These are phyloP conservation scores for Tadarida brasiliensis DNA, from an alignment of 2,797 vertebrate species.

Conservation along the genomic window DNA sequence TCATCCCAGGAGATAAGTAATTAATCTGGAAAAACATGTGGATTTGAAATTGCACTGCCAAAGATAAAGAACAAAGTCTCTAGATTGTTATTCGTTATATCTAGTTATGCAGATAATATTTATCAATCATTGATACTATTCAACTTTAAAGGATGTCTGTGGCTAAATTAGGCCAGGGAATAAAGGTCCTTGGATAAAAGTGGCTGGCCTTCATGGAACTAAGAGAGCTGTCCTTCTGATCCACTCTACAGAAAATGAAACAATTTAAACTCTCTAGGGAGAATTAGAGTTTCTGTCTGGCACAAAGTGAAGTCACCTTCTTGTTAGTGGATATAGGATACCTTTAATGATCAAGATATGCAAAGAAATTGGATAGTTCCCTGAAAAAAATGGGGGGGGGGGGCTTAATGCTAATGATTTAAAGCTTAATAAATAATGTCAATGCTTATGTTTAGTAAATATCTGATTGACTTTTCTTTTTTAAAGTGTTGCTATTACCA, in stretches of 20 bases:
- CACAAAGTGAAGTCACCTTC: slow-evolving; percentile 43
- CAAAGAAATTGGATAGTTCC: slow-evolving; percentile 59
- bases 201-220: slow-evolving; percentile 35
- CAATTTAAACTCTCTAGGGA: slow-evolving; percentile 59
- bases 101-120: slow-evolving; percentile 42
- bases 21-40: slow-evolving; percentile 55
- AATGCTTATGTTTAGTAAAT: slow-evolving; percentile 22
- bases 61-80: slow-evolving; percentile 37
- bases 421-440: slow-evolving; percentile 43
- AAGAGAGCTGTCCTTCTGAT: slow-evolving; percentile 33
- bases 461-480: slow-evolving; percentile 33
- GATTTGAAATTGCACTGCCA: slow-evolving; percentile 63
- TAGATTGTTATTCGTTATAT: slow-evolving; percentile 37
- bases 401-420: slow-evolving; percentile 45
- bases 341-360: slow-evolving; percentile 16
- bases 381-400: background rate
- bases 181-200: slow-evolving; percentile 64
- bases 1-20: slow-evolving; percentile 51
- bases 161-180: slow-evolving; percentile 5
- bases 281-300: slow-evolving; percentile 64
- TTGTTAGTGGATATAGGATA: slow-evolving; percentile 61
- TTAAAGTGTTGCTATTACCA: background rate
- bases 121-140: slow-evolving; percentile 56
- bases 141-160: slow-evolving; percentile 52
- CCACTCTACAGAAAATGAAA: slow-evolving; percentile 25